Percentiles rank a stretch among this genome's conserved stretches.
Conservation (phyloP, 1,140 invertebrate species). For the Atta cephalotes region DNA sequence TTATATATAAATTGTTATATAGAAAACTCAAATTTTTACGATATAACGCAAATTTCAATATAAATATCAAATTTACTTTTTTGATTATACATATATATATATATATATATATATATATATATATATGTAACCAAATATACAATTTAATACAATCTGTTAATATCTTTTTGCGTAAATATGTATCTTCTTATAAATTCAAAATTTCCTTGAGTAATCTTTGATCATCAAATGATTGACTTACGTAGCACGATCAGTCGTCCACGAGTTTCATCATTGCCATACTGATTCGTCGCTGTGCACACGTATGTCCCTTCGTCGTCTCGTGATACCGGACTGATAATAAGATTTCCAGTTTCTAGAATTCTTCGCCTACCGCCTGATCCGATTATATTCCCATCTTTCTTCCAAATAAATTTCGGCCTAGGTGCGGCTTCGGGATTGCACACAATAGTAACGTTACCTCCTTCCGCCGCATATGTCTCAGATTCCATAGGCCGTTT, state of each 20-base stretch:
- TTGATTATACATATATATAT: too few species aligned
- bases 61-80: too few species aligned
- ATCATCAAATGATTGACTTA: constrained; percentile 84
- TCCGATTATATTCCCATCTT: constrained; percentile 94
- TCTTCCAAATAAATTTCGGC: constrained; percentile 96
- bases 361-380: constrained; percentile 92
- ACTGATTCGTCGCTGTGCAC: constrained; percentile 94
- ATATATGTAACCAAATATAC: too few species aligned
- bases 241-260: constrained; percentile 95
- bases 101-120: rapidly evolving
- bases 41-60: not conserved
- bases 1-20: not conserved
- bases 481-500: constrained; percentile 95
- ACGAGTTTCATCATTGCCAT: constrained; percentile 92
- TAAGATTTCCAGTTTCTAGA: constrained; percentile 93
- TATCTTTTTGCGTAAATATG: not conserved
- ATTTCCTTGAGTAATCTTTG: not conserved
- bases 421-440: constrained; percentile 97
- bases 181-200: not conserved
- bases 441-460: constrained; percentile 96
- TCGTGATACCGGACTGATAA: constrained; percentile 94
- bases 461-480: constrained; percentile 95
- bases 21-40: not conserved
- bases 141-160: constrained; percentile 17
- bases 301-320: constrained; percentile 96